A percentile compares a stretch with the other conserved stretches of the same genome.
These are phyloP conservation scores for Danaus chrysippus DNA, from an alignment of 2,888 invertebrate species.

Conservation along the genomic window DNA sequence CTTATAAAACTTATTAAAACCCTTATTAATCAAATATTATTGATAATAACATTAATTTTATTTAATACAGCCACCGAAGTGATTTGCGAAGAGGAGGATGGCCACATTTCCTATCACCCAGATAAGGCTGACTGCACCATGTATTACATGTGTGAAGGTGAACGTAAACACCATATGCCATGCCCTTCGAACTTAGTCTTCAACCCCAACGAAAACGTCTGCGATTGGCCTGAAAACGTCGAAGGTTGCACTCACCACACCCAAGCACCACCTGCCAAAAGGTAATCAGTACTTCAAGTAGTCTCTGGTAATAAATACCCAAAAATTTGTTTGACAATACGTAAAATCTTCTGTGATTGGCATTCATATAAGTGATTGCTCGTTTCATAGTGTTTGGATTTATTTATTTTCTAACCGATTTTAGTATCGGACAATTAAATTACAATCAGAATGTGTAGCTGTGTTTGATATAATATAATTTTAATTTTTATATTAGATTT, in stretches of 20 bases:
- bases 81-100: constrained; percentile 94
- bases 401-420: neutral
- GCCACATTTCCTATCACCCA: constrained; percentile 95
- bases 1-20: no score
- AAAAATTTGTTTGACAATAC: neutral
- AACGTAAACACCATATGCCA: constrained; percentile 97
- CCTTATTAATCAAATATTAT: no score
- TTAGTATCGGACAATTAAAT: neutral
- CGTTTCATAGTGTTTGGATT: neutral
- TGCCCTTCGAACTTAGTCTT: constrained; percentile 95
- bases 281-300: constrained; percentile 42
- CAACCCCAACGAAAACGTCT: constrained; percentile 95
- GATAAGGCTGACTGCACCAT: constrained; percentile 95
- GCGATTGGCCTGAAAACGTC: constrained; percentile 97
- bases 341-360: constrained; percentile 2
- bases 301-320: neutral
- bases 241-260: constrained; percentile 85
- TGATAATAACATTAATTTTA: no score
- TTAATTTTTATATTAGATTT: no score
- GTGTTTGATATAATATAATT: constrained; percentile 43
- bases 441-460: neutral
- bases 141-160: constrained; percentile 98
- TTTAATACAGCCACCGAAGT: constrained; percentile 87
- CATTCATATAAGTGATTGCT: neutral
- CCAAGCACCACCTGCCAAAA: constrained; percentile 69